Conservation (phyloP, 1,140 invertebrate species). For the Elymnias hypermnestra region DNA sequence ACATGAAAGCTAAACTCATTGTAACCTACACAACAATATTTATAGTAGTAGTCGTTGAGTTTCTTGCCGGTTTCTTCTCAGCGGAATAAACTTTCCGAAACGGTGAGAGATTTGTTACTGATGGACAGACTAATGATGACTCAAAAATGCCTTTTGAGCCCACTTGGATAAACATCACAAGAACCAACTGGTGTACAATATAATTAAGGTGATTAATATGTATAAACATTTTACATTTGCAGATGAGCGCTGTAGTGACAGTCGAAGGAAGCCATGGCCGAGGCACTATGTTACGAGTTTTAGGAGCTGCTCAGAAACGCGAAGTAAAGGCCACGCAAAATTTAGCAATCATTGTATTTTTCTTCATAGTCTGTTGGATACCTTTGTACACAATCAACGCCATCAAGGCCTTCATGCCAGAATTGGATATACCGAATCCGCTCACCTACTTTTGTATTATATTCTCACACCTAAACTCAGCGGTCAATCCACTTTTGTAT, state of each 20-base stretch:
- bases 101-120: no score
- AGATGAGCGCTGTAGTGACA: constrained; percentile 66
- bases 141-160: no score
- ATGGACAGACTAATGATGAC: no score
- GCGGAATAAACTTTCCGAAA: no score
- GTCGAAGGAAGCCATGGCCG: constrained; percentile 53
- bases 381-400: constrained; percentile 94
- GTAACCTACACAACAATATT: no score
- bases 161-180: no score
- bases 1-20: no score
- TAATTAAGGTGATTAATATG: no score
- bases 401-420: constrained; percentile 86
- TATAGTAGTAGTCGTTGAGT: no score
- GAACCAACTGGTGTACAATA: no score
- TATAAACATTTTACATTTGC: no score
- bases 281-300: constrained; percentile 83
- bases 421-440: constrained; percentile 80
- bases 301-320: constrained; percentile 87
- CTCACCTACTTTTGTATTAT: constrained; percentile 91
- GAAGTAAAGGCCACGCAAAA: constrained; percentile 95
- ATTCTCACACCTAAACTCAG: constrained; percentile 92
- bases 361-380: constrained; percentile 96
- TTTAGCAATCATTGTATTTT: constrained; percentile 91
- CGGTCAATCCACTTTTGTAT: constrained; percentile 91
- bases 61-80: no score